Evolutionary conservation across 1,140 invertebrate genomes (phyloP).

Genomic region (Dendrolimus kikuchii): DNA sequence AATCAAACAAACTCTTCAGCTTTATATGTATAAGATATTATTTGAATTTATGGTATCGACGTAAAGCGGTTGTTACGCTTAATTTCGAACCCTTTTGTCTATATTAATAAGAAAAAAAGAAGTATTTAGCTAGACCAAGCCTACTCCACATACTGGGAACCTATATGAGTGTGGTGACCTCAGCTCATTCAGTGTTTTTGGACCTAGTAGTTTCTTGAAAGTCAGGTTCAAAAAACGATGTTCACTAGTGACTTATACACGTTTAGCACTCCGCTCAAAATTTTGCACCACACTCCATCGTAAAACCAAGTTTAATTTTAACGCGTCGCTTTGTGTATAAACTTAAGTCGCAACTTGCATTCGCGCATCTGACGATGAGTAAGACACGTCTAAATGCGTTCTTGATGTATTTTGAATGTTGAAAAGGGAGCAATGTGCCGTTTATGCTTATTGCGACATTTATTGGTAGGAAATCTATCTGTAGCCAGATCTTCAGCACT

Average conservation of each 20-base stretch:
- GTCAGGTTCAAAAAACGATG: not conserved
- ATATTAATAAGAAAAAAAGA: no score
- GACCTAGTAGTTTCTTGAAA: no score
- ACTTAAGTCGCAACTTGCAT: constrained; percentile 25
- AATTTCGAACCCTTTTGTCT: no score
- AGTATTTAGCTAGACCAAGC: no score
- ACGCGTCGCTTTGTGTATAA: constrained; percentile 29
- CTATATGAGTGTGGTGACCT: no score
- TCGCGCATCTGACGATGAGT: constrained; percentile 33
- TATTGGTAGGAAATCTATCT: not conserved
- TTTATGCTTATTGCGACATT: constrained; percentile 5
- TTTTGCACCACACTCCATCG: constrained; percentile 3
- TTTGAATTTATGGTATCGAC: no score
- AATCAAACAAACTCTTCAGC: no score
- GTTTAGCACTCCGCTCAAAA: not conserved
- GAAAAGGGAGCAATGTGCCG: constrained; percentile 14
- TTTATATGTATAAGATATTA: no score
- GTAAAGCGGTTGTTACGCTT: no score
- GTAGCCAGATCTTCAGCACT: no score
- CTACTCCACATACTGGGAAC: no score
- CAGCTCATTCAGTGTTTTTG: no score
- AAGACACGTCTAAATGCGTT: constrained; percentile 28
- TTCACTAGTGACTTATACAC: not conserved
- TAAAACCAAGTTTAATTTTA: constrained; percentile 29
- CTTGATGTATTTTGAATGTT: constrained; percentile 21